Evolutionary conservation across 2,113 vertebrate genomes (phyloP).

Genomic region (Lagopus leucura): DNA sequence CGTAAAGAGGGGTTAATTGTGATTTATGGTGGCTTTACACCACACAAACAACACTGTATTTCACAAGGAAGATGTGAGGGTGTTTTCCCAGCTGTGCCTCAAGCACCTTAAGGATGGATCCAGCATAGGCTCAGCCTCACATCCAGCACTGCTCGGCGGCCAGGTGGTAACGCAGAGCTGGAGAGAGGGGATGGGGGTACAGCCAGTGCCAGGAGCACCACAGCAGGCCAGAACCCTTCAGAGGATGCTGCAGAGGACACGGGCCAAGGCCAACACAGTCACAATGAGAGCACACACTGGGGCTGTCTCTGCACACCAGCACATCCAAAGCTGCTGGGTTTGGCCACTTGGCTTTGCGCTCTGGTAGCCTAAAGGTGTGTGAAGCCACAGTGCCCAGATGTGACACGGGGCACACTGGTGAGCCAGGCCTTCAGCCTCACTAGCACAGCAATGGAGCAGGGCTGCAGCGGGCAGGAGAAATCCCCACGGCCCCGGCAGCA

Average conservation of each 20-base stretch:
- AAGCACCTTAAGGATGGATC: background rate
- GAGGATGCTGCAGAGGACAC: rapidly evolving
- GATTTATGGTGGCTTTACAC: background rate
- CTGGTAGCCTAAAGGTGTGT: rapidly evolving
- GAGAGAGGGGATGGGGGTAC: rapidly evolving
- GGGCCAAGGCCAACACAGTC: rapidly evolving
- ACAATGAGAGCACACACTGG: rapidly evolving
- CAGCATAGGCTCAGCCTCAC: background rate
- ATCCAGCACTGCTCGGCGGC: rapidly evolving
- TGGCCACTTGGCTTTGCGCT: background rate
- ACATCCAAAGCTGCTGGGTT: background rate
- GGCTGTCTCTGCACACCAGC: rapidly evolving
- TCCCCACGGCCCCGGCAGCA: background rate
- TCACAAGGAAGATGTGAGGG: background rate
- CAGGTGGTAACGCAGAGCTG: rapidly evolving
- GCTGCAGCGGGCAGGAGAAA: background rate
- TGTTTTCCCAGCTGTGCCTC: background rate
- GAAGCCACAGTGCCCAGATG: background rate
- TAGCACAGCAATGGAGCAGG: background rate
- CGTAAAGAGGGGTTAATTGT: background rate
- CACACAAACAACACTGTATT: background rate
- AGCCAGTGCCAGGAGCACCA: rapidly evolving
- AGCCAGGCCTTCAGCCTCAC: background rate
- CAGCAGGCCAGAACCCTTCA: rapidly evolving
- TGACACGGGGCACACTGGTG: rapidly evolving